Percentiles rank a stretch among this genome's conserved stretches.
Conservation (phyloP, 2,888 invertebrate species). For the Zygothrica quintamaculata region DNA sequence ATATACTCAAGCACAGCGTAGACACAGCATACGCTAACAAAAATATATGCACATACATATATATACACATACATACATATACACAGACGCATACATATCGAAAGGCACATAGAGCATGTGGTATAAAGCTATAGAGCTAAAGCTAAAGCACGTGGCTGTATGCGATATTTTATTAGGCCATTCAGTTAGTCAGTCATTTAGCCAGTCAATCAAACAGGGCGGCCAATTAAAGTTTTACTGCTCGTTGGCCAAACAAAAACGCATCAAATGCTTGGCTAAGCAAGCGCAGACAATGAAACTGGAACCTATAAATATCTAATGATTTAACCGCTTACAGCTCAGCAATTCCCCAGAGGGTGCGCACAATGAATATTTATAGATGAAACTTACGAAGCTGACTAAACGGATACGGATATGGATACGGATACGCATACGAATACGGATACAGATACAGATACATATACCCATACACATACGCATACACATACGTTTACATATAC, state of each 20-base stretch:
- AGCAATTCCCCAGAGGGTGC: slow-evolving; percentile 18
- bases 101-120: slow-evolving; percentile 4
- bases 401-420: slow-evolving; percentile 1
- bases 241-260: slow-evolving; percentile 52
- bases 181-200: slow-evolving; percentile 75
- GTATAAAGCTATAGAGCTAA: slow-evolving; percentile 22
- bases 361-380: slow-evolving; percentile 41
- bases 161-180: slow-evolving; percentile 71
- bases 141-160: slow-evolving; percentile 11
- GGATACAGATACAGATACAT: slow-evolving; percentile 1
- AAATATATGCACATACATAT: slow-evolving; percentile 12
- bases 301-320: slow-evolving; percentile 54
- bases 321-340: slow-evolving; percentile 49
- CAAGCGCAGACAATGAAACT: slow-evolving; percentile 51
- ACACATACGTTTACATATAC: slow-evolving; percentile 1
- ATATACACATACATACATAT: slow-evolving; percentile 9
- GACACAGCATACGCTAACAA: no score
- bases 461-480: not conserved
- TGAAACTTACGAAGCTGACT: slow-evolving; percentile 1
- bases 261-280: slow-evolving; percentile 38
- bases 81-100: slow-evolving; percentile 1
- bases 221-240: slow-evolving; percentile 74
- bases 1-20: slow-evolving; percentile 37
- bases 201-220: slow-evolving; percentile 71
- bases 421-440: not conserved